A percentile compares a stretch with the other conserved stretches of the same genome.
Evolutionary conservation across 2,888 invertebrate genomes (phyloP).

Genomic region (Smittia aterrima): DNA sequence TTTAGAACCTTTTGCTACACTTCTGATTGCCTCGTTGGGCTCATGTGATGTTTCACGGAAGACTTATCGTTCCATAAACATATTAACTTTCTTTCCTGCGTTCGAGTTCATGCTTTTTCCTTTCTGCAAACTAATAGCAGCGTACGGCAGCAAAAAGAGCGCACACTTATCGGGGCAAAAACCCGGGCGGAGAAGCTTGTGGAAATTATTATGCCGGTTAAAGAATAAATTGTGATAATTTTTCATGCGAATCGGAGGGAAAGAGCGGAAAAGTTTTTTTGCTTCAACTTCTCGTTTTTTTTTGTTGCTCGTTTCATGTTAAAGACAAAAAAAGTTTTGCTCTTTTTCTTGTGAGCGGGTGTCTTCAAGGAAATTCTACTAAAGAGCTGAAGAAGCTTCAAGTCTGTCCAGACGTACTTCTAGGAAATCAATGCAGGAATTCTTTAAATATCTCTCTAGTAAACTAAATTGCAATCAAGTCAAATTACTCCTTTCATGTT

Average conservation of each 20-base stretch:
- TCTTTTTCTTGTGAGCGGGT: not conserved
- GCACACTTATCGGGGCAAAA: not conserved
- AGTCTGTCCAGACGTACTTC: too few relatives aligned
- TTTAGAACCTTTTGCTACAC: not conserved
- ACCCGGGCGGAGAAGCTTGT: not conserved
- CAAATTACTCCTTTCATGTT: not conserved
- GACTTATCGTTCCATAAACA: conserved; percentile 25
- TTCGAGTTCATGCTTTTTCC: not conserved
- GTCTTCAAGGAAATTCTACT: too few relatives aligned
- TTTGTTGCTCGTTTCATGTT: not conserved
- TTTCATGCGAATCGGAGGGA: conserved; percentile 16
- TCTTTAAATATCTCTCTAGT: not conserved
- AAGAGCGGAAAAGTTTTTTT: not conserved
- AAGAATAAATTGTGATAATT: conserved; percentile 22
- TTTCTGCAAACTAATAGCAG: too few relatives aligned
- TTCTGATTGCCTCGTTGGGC: not conserved
- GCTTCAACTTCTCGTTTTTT: not conserved
- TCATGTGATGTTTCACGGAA: conserved; percentile 1
- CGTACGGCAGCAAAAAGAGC: too few relatives aligned
- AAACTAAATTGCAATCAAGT: not conserved
- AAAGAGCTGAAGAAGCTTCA: too few relatives aligned
- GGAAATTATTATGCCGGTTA: conserved; percentile 21
- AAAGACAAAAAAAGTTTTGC: not conserved
- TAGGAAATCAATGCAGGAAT: too few relatives aligned
- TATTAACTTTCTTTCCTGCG: conserved; percentile 18